Evolutionary conservation across 2,888 invertebrate genomes (phyloP).

Genomic region (Mesochorus sp.): DNA sequence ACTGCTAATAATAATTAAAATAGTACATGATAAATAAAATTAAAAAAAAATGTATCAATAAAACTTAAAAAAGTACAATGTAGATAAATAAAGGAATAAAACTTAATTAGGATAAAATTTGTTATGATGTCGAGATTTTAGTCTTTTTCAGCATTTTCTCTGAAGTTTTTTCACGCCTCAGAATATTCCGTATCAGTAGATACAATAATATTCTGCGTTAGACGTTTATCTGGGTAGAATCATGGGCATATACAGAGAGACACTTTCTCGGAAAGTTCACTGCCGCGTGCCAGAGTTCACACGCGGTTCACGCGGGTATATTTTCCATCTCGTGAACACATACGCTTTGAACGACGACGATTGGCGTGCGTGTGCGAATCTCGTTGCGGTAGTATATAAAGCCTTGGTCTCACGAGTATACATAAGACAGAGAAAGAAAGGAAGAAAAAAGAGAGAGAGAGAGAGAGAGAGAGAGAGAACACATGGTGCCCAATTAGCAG

Average conservation of each 20-base stretch:
- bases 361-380: conserved; percentile 64
- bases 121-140: no score
- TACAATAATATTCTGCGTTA: neutral
- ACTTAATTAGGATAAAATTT: no score
- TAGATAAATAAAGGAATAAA: no score
- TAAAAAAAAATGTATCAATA: no score
- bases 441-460: conserved; percentile 1
- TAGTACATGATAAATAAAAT: no score
- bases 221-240: neutral
- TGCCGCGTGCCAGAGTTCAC: conserved; percentile 62
- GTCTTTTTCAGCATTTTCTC: no score
- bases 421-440: neutral
- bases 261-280: conserved; percentile 56
- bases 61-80: no score
- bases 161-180: conserved; percentile 8
- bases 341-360: conserved; percentile 31
- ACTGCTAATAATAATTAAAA: no score
- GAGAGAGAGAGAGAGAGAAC: conserved; percentile 34
- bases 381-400: conserved; percentile 45
- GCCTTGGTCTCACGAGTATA: no score
- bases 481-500: conserved; percentile 66
- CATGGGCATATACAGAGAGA: neutral
- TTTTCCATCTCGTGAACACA: conserved; percentile 39
- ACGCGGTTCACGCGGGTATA: conserved; percentile 56
- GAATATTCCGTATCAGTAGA: neutral